Base-by-base conservation (phyloP, 2,888 invertebrate species). In the Tortrix viridana region DNA sequence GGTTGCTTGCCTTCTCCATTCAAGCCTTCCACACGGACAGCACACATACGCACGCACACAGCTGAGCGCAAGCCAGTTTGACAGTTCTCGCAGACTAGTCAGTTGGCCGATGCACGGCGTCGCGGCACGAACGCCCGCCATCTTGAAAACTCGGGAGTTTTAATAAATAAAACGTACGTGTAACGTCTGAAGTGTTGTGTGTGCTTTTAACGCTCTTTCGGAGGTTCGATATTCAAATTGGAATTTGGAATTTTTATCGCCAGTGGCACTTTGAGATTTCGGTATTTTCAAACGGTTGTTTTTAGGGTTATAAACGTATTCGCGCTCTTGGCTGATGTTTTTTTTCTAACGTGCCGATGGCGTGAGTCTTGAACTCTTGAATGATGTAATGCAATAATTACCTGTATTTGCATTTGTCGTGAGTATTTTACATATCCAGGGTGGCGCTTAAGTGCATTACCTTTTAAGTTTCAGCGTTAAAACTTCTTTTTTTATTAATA, bases 21-120 rank as follows among this genome's bases (percentile, higher is more conserved):
- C 70, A 65, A 69, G 65, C 79, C 82, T 80, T 76, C 75, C 37
- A 74, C 73, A 79, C 75, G 41, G 41, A 41, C 5, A 71, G 32
- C 73, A 71, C 68, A 69, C 65, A 65, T 58, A 65, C 65, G 20
- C 69, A 66, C 67, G 57, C 67, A 65, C 43, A 65, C 53, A 58
- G 44, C 60, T 66, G 71, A 52, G 66, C 60, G 58, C 69, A 77
- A 87, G 86, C 89, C 82, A 85, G 90, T 90, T 91, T 90, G 89
- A 88, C 89, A 87, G 87, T 86, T 87, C 80, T 75, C 80, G 76
- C 67, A 68, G 68, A 64, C 74, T 74, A 79, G 76, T 88, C 89
- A 91, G 91, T 92, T 85, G 85, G 88, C 86, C 90, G 89, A 85
- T 83, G 87, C 79, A 80, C 88, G 89, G 89, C 89, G 87, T 81